Base-by-base conservation (phyloP, 2,888 invertebrate genomes). In the Hydriomena furcata region DNA sequence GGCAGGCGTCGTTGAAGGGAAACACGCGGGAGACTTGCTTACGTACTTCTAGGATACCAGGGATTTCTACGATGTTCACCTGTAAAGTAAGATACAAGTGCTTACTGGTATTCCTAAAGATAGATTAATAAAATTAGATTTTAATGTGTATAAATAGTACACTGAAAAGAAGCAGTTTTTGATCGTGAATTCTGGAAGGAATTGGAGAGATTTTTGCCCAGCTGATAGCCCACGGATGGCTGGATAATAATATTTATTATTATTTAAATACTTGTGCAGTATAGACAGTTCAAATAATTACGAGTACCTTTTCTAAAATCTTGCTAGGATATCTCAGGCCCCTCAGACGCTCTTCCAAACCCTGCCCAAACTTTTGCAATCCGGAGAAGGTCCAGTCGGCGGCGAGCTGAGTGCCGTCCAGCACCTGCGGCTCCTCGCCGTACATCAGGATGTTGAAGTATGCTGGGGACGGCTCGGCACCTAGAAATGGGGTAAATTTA, bases 1-100 rank as follows among this genome's bases (percentile, higher is more conserved):
- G 97, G 77, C 97, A 97, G 37, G 97, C 98, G 76, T 98, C 98
- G 76, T 98, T 98, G 88, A 98, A 98, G 43, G 98, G 97, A 76
- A 98, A 98, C 52, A 97, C 93, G 42, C 98, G 93, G 40, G 98
- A 97, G 40, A 97, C 96, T 90, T 97, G 97, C 82, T 98, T 97
- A 61, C 97, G 93, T 54, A 97, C 97, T 92, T 98, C 98, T 68
- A 98, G 90, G 70, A 98, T 98, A 57, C 98, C 98, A 51, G 98
- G 98, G 75, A 98, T 98, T 91, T 98, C 98, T 38, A 98, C 97
- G 72, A 98, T 95, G 79, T 97, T 98, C 17, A 98, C 95, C 97
- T 97, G 75, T 12, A 66, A 65, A 24, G 4, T 7, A n/a, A n/a
- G n/a, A n/a, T n/a, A n/a, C n/a, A n/a, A n/a, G n/a, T n/a, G n/a